Conservation (phyloP, 2,113 vertebrate genomes). For the Forbesichthys papilliferus region DNA sequence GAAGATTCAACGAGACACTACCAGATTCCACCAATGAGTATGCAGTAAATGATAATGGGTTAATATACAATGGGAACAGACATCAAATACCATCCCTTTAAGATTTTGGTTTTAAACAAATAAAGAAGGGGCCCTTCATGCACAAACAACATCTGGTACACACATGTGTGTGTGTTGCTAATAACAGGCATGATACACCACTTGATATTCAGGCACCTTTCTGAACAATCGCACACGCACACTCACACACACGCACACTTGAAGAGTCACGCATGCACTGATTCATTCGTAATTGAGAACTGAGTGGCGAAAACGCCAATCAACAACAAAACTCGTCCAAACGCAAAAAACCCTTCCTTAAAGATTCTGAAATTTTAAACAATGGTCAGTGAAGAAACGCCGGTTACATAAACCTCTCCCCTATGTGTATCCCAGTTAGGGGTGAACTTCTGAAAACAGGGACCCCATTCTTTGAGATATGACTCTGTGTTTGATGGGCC, state of each 20-base stretch:
- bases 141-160: conserved; percentile 32
- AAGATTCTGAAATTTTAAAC: conserved; percentile 6
- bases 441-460: conserved; percentile 36
- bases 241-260: not conserved
- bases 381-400: conserved; percentile 19
- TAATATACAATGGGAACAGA: no score
- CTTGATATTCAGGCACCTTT: conserved; percentile 3
- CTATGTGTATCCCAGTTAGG: conserved; percentile 11
- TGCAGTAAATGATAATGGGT: no score
- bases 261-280: not conserved
- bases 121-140: not conserved
- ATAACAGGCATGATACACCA: not conserved
- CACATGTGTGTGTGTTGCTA: conserved; percentile 6
- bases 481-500: conserved; percentile 51
- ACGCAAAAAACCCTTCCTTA: not conserved
- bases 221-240: no score
- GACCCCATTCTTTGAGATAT: conserved; percentile 30
- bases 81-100: not conserved
- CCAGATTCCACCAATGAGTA: no score
- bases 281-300: conserved; percentile 7
- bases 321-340: conserved; percentile 12
- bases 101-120: conserved; percentile 12
- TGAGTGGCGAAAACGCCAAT: conserved; percentile 9
- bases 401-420: not conserved
- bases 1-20: no score